Evolutionary conservation across 92 coral and sea anemone species (phyloP).

Genomic region (Phymanthus crucifer): DNA sequence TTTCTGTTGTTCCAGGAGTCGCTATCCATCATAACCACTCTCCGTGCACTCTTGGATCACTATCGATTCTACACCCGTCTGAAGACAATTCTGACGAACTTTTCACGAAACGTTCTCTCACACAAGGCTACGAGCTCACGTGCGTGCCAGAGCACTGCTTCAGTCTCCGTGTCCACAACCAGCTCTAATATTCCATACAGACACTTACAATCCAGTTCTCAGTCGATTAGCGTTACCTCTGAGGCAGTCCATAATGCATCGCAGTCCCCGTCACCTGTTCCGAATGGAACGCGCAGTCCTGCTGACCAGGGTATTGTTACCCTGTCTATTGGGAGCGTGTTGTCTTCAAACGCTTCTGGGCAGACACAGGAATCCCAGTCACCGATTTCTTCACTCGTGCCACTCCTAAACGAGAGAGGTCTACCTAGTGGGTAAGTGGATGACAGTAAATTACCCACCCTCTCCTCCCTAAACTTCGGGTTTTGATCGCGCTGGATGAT

Average conservation of each 20-base stretch:
- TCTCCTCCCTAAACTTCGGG: no score
- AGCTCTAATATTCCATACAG: slow-evolving; percentile 87
- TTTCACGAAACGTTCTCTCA: slow-evolving; percentile 40
- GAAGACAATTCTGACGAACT: slow-evolving; percentile 54
- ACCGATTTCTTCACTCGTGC: slow-evolving; percentile 69
- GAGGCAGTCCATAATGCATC: slow-evolving; percentile 54
- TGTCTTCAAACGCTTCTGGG: slow-evolving; percentile 56
- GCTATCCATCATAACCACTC: slow-evolving; percentile 50
- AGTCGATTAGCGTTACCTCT: slow-evolving; percentile 71
- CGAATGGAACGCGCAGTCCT: slow-evolving; percentile 57
- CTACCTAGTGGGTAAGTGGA: slow-evolving; percentile 84
- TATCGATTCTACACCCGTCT: slow-evolving; percentile 78
- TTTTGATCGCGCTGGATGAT: no score
- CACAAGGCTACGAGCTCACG: slow-evolving; percentile 65
- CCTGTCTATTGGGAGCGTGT: slow-evolving; percentile 53
- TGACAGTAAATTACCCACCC: no score
- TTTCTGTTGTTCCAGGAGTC: slow-evolving; percentile 38
- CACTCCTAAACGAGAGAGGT: slow-evolving; percentile 78
- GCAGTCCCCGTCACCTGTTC: slow-evolving; percentile 45
- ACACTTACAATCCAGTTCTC: slow-evolving; percentile 80
- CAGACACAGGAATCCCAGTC: slow-evolving; percentile 63
- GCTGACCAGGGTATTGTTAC: slow-evolving; percentile 54
- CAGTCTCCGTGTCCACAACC: slow-evolving; percentile 67
- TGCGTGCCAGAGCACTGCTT: slow-evolving; percentile 87
- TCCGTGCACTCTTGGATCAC: slow-evolving; percentile 71